phyloP scores from a whole-genome alignment of 2,113 vertebrate genomes.

The Falco punctatus region DNA sequence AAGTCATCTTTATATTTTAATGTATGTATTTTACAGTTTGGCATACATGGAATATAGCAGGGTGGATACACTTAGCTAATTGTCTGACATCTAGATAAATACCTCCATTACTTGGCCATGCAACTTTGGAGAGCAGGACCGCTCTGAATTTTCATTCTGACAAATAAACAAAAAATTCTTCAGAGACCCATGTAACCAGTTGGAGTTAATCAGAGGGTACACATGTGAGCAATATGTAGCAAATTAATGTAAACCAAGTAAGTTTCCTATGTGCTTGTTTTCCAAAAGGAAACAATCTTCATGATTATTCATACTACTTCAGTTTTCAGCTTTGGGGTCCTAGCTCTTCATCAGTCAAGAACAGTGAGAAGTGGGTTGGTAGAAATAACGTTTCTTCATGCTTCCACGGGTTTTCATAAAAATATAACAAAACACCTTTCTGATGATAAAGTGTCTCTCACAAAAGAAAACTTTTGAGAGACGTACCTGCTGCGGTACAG shows the following conservation, averaged over 20 bases:
- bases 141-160: neutral
- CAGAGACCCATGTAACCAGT: neutral
- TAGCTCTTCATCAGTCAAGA: neutral
- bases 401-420: neutral
- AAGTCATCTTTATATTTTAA: neutral
- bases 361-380: neutral
- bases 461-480: neutral
- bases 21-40: neutral
- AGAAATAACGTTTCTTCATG: neutral
- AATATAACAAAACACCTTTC: neutral
- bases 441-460: neutral
- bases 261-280: neutral
- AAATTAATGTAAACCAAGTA: constrained; percentile 12
- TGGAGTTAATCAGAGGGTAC: neutral
- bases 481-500: neutral
- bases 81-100: neutral
- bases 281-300: neutral
- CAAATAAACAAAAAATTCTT: neutral
- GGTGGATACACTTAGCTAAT: neutral
- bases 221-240: neutral
- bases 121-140: neutral
- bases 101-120: neutral
- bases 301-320: neutral
- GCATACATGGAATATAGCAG: neutral
- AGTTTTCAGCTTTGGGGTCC: neutral